Percentiles rank a stretch among this genome's conserved stretches.
Conservation (phyloP, 2,797 vertebrate species). For the Rhinophrynus dorsalis region DNA sequence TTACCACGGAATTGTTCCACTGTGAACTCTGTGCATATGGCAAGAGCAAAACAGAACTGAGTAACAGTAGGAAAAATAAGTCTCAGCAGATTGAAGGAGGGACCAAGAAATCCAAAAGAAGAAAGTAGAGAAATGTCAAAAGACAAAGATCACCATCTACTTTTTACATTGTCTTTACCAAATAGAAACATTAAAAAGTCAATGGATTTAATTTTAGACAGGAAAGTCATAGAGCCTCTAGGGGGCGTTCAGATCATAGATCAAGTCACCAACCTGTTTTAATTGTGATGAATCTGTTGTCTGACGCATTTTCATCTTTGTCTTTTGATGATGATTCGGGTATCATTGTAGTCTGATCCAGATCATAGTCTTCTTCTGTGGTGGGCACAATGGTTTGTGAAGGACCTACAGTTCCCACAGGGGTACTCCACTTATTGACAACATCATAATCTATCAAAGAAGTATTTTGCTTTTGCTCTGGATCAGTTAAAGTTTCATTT, state of each 20-base stretch:
- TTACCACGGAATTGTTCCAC: too few species aligned
- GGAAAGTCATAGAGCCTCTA: conserved; percentile 31
- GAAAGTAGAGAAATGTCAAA: not conserved
- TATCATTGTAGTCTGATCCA: conserved; percentile 55
- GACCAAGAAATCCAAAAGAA: not conserved
- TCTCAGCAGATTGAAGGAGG: not conserved
- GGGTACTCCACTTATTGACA: conserved; percentile 26
- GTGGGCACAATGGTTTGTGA: conserved; percentile 68
- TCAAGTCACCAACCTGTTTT: conserved; percentile 69
- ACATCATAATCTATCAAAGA: conserved; percentile 46
- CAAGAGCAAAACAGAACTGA: not conserved
- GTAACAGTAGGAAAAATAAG: not conserved
- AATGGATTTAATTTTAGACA: conserved; percentile 38
- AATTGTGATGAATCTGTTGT: conserved; percentile 76
- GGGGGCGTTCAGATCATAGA: conserved; percentile 29
- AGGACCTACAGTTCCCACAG: conserved; percentile 50
- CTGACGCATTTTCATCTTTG: conserved; percentile 60
- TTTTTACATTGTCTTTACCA: conserved; percentile 11
- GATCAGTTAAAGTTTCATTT: conserved; percentile 68
- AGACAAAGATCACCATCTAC: too few species aligned
- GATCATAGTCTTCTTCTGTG: conserved; percentile 59
- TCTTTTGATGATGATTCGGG: conserved; percentile 59
- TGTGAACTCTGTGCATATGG: too few species aligned
- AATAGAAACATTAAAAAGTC: conserved; percentile 39
- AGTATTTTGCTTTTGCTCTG: conserved; percentile 44